Evolutionary conservation across 2,797 vertebrate species (phyloP), one percentile per base, ranked within the genome.

Genomic region (Pygocentrus nattereri): DNA sequence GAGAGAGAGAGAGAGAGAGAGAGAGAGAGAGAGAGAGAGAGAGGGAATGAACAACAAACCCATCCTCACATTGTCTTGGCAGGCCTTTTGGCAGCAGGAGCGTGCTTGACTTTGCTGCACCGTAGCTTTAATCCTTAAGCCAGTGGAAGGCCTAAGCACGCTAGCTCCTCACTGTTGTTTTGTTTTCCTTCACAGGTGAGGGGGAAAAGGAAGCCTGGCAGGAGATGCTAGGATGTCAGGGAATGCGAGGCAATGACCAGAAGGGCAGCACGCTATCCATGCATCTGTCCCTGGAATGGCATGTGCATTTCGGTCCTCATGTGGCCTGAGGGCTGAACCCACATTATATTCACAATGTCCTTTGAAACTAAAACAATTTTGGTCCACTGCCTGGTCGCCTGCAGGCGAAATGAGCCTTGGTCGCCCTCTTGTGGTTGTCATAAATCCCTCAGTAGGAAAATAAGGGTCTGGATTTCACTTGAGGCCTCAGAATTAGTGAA

Each of bases 71-170:
- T 84, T 83, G 87, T 87, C 85, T 88, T 92, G 85, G 87, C 90
- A 93, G 84, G 85, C 85, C 86, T 87, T 85, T 88, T 86, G 90
- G 88, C 88, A 81, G 88, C 67, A 77, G 74, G 50, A 65, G 56
- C 44, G 18, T 47, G 19, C 52, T 19, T 58, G 54, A 70, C 54
- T 65, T 76, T 64, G 52, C 90, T 88, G 87, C 89, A 91, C 89
- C 12, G 15, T 5, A 1, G 59, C 59, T 84, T 88, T 93, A 93
- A 93, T 93, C 90, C 88, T 89, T 90, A 88, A 90, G 27, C 87
- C 82, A 81, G 90, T 89, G 89, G 89, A 91, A 89, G 82, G 85
- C 84, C 72, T 84, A 86, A 89, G 93, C 91, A 92, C 87, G 92
- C 90, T 87, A 91, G 89, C 91, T 85, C 85, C 82, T 86, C 84